Conservation (phyloP, 2,113 vertebrate species). For the Ascaphus truei region DNA sequence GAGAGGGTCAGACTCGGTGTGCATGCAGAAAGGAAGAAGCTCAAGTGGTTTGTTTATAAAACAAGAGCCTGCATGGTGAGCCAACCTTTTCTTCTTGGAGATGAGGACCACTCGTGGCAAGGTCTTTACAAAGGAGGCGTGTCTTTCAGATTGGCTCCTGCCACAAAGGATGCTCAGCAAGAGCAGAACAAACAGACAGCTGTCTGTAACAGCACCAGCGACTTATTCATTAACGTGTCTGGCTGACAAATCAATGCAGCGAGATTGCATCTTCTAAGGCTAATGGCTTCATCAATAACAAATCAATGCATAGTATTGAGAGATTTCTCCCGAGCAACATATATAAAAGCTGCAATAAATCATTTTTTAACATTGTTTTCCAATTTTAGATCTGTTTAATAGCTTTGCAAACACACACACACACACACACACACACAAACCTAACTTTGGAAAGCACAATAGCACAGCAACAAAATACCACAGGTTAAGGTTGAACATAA, state of each 20-base stretch:
- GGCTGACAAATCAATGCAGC: neutral
- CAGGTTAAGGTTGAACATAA: too few relatives aligned
- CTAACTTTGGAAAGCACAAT: too few relatives aligned
- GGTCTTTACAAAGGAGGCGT: constrained; percentile 5
- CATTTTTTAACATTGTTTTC: too few relatives aligned
- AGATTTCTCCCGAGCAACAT: too few relatives aligned
- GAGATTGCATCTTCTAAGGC: neutral
- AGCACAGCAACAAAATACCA: too few relatives aligned
- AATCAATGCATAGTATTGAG: too few relatives aligned
- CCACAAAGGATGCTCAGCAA: constrained; percentile 18
- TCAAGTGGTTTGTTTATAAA: constrained; percentile 31
- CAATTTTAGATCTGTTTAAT: too few relatives aligned
- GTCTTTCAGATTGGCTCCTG: neutral
- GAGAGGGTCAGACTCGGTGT: constrained; percentile 9
- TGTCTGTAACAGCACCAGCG: constrained; percentile 3
- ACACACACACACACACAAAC: too few relatives aligned
- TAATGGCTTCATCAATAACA: neutral
- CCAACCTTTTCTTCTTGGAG: neutral
- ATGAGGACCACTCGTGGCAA: constrained; percentile 24
- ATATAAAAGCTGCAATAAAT: too few relatives aligned
- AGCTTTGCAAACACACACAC: neutral
- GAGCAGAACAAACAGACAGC: constrained; percentile 16
- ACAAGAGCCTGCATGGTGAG: constrained; percentile 20
- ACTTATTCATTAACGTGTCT: neutral
- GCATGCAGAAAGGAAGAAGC: constrained; percentile 11